These are phyloP conservation scores for Scotopteryx bipunctaria DNA, from an alignment of 2,888 invertebrate genomes.

Conservation along the genomic window DNA sequence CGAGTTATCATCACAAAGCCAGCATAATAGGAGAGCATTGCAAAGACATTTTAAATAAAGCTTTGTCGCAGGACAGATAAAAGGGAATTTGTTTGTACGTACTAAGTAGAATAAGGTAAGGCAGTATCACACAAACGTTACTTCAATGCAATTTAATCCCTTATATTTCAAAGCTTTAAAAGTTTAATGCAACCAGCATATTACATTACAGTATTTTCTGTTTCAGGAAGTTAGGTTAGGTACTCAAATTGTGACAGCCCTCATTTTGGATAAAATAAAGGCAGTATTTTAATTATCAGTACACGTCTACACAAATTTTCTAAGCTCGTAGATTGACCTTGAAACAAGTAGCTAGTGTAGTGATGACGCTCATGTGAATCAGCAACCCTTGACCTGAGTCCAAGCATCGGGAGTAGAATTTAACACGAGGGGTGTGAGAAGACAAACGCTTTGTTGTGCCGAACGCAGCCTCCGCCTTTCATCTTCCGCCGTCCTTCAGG, in stretches of 20 bases:
- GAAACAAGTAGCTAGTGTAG: too few species aligned
- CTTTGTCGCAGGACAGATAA: slow-evolving; percentile 51
- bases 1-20: slow-evolving; percentile 39
- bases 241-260: too few species aligned
- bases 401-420: slow-evolving; percentile 43
- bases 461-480: slow-evolving; percentile 67
- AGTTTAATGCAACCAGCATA: slow-evolving; percentile 22
- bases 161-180: slow-evolving; percentile 25
- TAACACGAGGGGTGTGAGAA: slow-evolving; percentile 55
- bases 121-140: slow-evolving; percentile 37
- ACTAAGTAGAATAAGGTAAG: slow-evolving; percentile 50
- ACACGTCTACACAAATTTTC: too few species aligned
- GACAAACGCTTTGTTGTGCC: slow-evolving; percentile 74
- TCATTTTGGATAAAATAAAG: too few species aligned
- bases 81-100: slow-evolving; percentile 57
- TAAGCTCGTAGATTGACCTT: too few species aligned
- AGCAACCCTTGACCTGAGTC: slow-evolving; percentile 38
- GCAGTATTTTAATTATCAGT: too few species aligned
- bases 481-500: slow-evolving; percentile 64
- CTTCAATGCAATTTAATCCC: slow-evolving; percentile 34
- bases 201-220: slow-evolving; percentile 13
- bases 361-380: slow-evolving; percentile 20
- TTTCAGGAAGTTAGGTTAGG: neutral
- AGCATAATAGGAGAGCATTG: slow-evolving; percentile 42
- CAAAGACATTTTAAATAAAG: slow-evolving; percentile 55